Base-by-base conservation (phyloP, 2,797 vertebrate species). In the Florisuga fusca region DNA sequence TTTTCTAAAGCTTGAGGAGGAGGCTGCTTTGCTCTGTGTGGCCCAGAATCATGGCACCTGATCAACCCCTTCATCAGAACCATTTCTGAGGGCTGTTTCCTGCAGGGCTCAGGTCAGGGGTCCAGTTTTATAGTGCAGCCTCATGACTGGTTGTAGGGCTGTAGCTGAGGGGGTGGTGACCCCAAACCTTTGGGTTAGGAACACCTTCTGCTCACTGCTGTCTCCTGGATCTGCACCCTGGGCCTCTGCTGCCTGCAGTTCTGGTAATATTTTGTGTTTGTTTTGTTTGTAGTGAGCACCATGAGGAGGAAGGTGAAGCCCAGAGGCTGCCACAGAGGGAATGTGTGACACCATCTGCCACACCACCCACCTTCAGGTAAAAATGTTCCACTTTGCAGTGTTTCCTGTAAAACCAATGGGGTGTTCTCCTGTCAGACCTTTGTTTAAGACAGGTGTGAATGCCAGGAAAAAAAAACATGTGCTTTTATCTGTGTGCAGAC, bases 271-370 rank as follows among this genome's bases (percentile, higher is more conserved):
- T 72, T 59, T n/a, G 20, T 79, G 5, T 69, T 64, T 66, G 7
- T 69, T 87, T 80, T 34, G 21, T 54, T 79, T 27, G 33, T 15
- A 78, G 64, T 7, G 41, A 59, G 72, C 63, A 50, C 22, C 15
- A 20, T 0, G 2, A 58, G 26, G 33, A n/a, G 36, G 73, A 50
- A 66, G 34, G 34, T 15, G 16, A 67, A 64, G 15, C 2, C 1
- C 26, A 14, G 33, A 27, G 63, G 41, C 50, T 84, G 73, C 26
- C 7, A 41, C 31, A 34, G 8, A 11, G 25, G 38, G n/a, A 41
- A 51, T 1, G 0, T 10, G 59, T 23, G 69, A 81, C 66, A n/a
- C 25, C 5, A 0, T 26, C 46, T 73, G 67, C 59, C 1, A 0
- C 12, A 12, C 41, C 38, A 36, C 62, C 45, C 45, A 16, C 38